phyloP scores from a whole-genome alignment of 2,888 invertebrate genomes.

The Hemithea aestivaria region DNA sequence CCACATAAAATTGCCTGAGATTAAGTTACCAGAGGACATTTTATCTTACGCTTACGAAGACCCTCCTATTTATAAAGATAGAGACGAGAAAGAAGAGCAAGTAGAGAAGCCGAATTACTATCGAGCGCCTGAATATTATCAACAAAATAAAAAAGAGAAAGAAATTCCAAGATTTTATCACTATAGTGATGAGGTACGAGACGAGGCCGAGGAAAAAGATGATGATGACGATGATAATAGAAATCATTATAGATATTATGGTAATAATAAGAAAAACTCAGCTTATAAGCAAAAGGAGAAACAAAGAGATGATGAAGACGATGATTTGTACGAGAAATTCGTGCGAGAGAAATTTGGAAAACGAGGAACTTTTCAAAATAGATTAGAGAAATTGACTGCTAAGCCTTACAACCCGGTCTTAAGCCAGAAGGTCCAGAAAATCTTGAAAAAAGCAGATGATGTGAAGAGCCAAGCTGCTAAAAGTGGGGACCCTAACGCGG shows the following conservation, averaged over 20 bases:
- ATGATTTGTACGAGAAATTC: constrained; percentile 69
- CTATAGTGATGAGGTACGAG: constrained; percentile 38
- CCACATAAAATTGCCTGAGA: constrained; percentile 66
- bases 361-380: constrained; percentile 50
- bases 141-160: constrained; percentile 25
- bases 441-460: constrained; percentile 62
- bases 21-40: constrained; percentile 69
- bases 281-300: constrained; percentile 41
- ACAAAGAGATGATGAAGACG: constrained; percentile 44
- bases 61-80: constrained; percentile 33
- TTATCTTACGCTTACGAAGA: constrained; percentile 52
- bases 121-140: neutral
- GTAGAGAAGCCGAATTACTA: constrained; percentile 14
- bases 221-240: constrained; percentile 29
- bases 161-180: constrained; percentile 36
- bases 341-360: constrained; percentile 70
- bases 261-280: constrained; percentile 35
- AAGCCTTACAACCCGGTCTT: constrained; percentile 48
- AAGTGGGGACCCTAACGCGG: constrained; percentile 66
- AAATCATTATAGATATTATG: constrained; percentile 29
- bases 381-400: constrained; percentile 49
- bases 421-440: constrained; percentile 50
- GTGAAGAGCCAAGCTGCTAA: constrained; percentile 59
- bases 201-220: constrained; percentile 27
- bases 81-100: constrained; percentile 34